Percentiles rank a stretch among this genome's conserved stretches.
phyloP scores from a whole-genome alignment of 1,140 invertebrate species.

The Leptinotarsa undecemlineata region DNA sequence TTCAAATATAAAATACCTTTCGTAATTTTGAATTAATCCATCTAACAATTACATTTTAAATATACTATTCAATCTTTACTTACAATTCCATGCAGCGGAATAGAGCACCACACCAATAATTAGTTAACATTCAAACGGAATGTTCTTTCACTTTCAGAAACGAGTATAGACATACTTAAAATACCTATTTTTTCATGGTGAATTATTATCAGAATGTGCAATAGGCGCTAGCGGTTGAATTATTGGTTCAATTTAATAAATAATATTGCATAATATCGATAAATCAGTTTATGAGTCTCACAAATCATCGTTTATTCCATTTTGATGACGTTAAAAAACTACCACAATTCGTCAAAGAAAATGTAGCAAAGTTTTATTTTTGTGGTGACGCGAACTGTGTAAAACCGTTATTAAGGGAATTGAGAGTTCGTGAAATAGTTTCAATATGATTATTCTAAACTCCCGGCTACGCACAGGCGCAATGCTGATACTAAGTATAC shows the following conservation, averaged over 20 bases:
- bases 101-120: background rate
- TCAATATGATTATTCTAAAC: no score
- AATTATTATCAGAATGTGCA: background rate
- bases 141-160: conserved; percentile 19
- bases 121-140: conserved; percentile 9
- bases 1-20: no score
- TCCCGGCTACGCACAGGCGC: no score
- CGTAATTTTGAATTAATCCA: no score
- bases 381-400: no score
- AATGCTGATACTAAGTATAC: no score
- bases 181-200: background rate
- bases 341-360: no score
- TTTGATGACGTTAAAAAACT: background rate
- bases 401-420: no score
- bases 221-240: background rate
- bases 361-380: no score
- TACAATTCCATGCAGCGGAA: background rate
- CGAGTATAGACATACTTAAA: conserved; percentile 1
- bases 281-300: background rate
- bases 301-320: background rate
- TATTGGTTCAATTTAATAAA: background rate
- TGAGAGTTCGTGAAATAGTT: no score
- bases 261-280: background rate
- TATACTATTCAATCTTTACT: no score
- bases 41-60: no score